phyloP scores from a whole-genome alignment of 2,113 vertebrate species.

The Okapia johnstoni region DNA sequence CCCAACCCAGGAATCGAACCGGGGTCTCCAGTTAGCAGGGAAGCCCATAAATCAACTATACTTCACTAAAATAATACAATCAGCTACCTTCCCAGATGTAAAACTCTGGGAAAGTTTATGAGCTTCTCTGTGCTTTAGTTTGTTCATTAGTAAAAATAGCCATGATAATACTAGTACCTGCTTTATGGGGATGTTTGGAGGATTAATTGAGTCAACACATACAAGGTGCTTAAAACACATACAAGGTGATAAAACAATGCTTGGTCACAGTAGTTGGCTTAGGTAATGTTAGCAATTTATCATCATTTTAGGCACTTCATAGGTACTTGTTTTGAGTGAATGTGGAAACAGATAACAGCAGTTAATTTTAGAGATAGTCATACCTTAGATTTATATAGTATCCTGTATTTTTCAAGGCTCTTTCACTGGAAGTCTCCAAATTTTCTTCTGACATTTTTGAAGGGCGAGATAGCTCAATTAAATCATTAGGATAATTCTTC shows the following conservation, averaged over 20 bases:
- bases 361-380: background rate
- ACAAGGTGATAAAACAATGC: background rate
- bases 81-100: background rate
- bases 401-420: conserved; percentile 1
- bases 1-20: background rate
- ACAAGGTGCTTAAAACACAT: background rate
- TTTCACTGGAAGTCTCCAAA: background rate
- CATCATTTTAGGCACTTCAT: background rate
- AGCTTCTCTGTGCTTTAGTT: background rate
- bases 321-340: background rate
- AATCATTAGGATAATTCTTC: conserved; percentile 6
- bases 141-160: background rate
- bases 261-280: background rate
- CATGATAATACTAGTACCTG: background rate
- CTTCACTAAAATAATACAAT: background rate
- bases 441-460: conserved; percentile 25
- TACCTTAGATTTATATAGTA: background rate
- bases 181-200: background rate
- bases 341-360: background rate
- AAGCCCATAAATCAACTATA: background rate
- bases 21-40: background rate
- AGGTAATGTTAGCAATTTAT: background rate
- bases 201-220: background rate
- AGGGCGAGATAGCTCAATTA: background rate
- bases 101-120: background rate